Base-by-base conservation (phyloP, 2,888 invertebrate genomes). In the Parascotia fuliginaria region DNA sequence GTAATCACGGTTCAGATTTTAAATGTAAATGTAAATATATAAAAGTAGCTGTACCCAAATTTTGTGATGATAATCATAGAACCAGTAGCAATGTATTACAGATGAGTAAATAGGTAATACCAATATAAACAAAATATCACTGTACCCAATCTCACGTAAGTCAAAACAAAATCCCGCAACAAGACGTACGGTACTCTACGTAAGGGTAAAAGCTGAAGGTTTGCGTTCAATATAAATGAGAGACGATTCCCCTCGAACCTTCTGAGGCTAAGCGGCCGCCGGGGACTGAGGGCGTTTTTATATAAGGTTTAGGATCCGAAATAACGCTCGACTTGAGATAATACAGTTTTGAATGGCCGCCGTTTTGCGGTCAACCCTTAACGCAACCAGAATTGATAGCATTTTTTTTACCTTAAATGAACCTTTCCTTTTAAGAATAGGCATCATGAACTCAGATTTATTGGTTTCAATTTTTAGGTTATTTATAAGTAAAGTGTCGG, bases 161-260 rank as follows among this genome's bases (percentile, higher is more conserved):
- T 48, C 41, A 44, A 55, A 60, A 56, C 65, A 47, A 65, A 68
- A 68, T 53, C 51, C 44, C 42, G 49, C 19, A 29, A 50, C 51
- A 52, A 45, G 48, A 64, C 49, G 51, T 52, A 55, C 55, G 60
- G 34, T 36, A 12, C 33, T 54, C 48, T 57, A 60, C 56, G 60
- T 56, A 63, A 51, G 60, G 58, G 63, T 54, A 62, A 51, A 60
- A 65, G 67, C 69, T 70, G 71, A 75, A 76, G 80, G 74, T 74
- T 77, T 75, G 71, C 77, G 77, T 85, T 83, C 85, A 83, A 85
- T 84, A 87, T 87, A 84, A 83, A 88, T 85, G 88, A 85, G 85
- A 77, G 81, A 79, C 81, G 78, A 75, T 85, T 85, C 84, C 78
- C 83, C 79, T 80, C 72, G 73, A 75, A 76, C 81, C 77, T 79